A percentile compares a stretch with the other conserved stretches of the same genome.
Conservation (phyloP, 1,140 invertebrate species). For the Drosophila subpulchrella region DNA sequence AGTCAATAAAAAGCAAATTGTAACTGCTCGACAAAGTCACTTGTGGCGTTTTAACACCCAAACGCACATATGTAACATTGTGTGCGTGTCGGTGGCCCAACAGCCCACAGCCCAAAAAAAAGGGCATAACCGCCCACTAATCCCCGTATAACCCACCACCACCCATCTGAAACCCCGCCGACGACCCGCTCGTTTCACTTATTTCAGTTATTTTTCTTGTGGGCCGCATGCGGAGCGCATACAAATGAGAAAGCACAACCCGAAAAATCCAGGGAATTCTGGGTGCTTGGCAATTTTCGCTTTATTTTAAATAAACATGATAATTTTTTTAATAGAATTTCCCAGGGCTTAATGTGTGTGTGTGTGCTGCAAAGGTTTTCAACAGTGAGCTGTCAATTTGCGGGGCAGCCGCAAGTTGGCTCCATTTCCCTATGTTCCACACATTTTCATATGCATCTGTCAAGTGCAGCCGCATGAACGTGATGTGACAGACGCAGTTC, state of each 20-base stretch:
- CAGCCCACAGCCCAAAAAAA: conserved; percentile 10
- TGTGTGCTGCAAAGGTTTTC: neutral
- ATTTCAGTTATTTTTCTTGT: conserved; percentile 72
- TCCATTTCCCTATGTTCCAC: conserved; percentile 35
- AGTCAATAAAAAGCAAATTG: conserved; percentile 83
- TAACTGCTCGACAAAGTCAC: conserved; percentile 77
- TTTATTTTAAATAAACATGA: conserved; percentile 73
- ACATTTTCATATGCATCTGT: conserved; percentile 31
- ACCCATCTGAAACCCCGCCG: conserved; percentile 10
- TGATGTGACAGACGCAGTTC: conserved; percentile 31
- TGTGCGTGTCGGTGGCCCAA: conserved; percentile 54
- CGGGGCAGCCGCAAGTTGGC: conserved; percentile 34
- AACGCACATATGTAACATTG: conserved; percentile 55
- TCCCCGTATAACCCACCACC: conserved; percentile 16
- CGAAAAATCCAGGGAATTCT: neutral
- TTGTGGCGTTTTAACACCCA: conserved; percentile 78
- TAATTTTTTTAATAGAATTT: conserved; percentile 72
- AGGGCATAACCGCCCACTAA: conserved; percentile 41
- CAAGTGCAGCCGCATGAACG: conserved; percentile 37
- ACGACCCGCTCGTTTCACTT: conserved; percentile 53
- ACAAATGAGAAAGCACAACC: conserved; percentile 60
- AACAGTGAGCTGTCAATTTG: conserved; percentile 48
- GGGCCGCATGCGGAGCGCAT: conserved; percentile 59
- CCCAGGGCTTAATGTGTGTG: conserved; percentile 22
- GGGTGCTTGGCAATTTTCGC: conserved; percentile 38